Evolutionary conservation across 2,797 vertebrate genomes (phyloP), one percentile per base, ranked within the genome.

Genomic region (Gallirallus australis): DNA sequence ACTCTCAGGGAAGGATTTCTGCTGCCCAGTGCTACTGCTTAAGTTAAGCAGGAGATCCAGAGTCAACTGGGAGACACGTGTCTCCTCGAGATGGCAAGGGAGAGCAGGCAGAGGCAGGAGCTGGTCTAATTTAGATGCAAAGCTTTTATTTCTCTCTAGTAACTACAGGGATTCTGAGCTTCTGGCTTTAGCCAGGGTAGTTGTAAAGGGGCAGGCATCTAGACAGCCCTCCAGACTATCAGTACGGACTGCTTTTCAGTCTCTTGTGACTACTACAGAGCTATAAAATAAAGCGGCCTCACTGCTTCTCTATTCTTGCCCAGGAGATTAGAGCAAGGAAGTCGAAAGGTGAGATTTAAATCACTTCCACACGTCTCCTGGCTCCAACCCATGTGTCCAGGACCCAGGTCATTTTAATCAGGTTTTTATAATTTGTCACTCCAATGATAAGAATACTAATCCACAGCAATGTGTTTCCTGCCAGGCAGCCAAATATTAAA

Each of bases 351-450:
- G 76, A 93, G 64, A 73, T 92, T 94, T 78, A 94, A 90, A 94
- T 79, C 72, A 78, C 54, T 71, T 81, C 72, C 87, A 88, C 65
- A 69, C 82, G 3, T 50, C 71, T 82, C 69, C 60, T 68, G 61
- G 69, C 82, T 91, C 61, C 69, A 64, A 40, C 37, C 40, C 85
- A 69, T 35, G 65, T 40, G 79, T 57, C 76, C 82, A 69, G 50
- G 48, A 93, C 60, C 61, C 82, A 86, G 87, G 94, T 71, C 14
- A 93, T 86, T 91, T 94, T 90, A 95, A 88, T 75, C 79, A 92
- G 70, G 76, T 91, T 94, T 70, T 68, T 83, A 57, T 76, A 91
- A 96, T 87, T 85, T 80, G 82, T 91, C 87, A 81, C 50, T 91
- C 61, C 33, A 56, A 89, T 7, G 18, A 56, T 78, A 86, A 91